Evolutionary conservation across 1,140 invertebrate species (phyloP), one percentile per base, ranked within the genome.

Genomic region (Diploscapter pachys): DNA sequence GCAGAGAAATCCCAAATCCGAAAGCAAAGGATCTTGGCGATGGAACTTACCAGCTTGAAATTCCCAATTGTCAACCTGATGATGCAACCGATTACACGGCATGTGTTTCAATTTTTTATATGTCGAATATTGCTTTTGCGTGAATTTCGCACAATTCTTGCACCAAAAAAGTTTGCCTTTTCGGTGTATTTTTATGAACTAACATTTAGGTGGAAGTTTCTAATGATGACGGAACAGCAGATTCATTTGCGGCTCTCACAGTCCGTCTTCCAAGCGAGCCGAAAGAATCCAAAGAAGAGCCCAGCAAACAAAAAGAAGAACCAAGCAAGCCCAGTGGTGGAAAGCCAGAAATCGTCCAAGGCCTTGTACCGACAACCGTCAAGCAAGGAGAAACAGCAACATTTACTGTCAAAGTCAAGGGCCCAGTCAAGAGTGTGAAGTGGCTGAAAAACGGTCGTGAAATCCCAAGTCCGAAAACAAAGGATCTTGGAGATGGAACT

Each of bases 41-140:
- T 50, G 85, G 82, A 5, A 82, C 72, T 31, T 86, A 85, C 73
- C 85, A 84, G 6, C 82, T 89, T 50, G 81, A 87, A 71, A 86
- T 88, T 63, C 76, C 86, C 48, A 85, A 87, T 67, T 86, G 86
- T 8, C 83, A 87, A 51, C 77, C 85, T 0, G 85, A 87, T 68
- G 88, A 89, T 77, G 80, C 81, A 56, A 87, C 85, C 6, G 81
- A 81, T n/a, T 88, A 88, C 80, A 87, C 85, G 78, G 74, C 81
- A 50, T 81, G 86, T 1, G 5, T 85, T 0, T 72, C 65, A 31
- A 11, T 59, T 59, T 59, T 59, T 31, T 31, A 59, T 59, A 13
- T 59, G 9, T 9, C 9, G 57, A 13, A 9, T 59, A 13, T 59
- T 11, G 9, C 9, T 59, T 59, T 13, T 59, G 31, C 31, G 31